Evolutionary conservation across 2,888 invertebrate genomes (phyloP).

Genomic region (Drosophila aldrichi): DNA sequence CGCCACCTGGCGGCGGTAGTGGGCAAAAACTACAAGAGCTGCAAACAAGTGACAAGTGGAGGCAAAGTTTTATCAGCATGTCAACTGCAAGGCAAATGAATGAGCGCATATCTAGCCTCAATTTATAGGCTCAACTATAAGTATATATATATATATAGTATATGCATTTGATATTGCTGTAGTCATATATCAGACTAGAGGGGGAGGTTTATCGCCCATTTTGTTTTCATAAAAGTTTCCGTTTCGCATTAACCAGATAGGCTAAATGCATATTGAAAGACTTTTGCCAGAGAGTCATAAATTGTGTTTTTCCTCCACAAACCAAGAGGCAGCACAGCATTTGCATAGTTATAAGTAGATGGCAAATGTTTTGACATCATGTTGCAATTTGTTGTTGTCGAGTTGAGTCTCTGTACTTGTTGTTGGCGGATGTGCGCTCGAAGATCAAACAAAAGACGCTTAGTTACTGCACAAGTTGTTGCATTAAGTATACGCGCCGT

Average conservation of each 20-base stretch:
- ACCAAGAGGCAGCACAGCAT: constrained; percentile 43
- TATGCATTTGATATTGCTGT: constrained; percentile 16
- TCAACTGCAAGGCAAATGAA: constrained; percentile 15
- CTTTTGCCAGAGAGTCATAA: constrained; percentile 50
- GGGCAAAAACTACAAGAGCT: constrained; percentile 23
- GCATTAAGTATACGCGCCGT: constrained; percentile 66
- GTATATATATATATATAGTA: constrained; percentile 24
- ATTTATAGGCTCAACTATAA: constrained; percentile 55
- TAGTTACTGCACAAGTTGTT: constrained; percentile 19
- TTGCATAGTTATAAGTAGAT: constrained; percentile 70
- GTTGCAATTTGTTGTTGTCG: constrained; percentile 29
- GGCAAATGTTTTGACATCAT: constrained; percentile 69
- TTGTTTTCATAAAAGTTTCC: constrained; percentile 69
- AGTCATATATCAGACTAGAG: constrained; percentile 36
- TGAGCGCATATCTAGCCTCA: constrained; percentile 34
- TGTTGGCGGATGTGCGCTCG: constrained; percentile 51
- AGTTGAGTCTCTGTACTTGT: constrained; percentile 3
- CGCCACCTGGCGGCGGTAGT: constrained; percentile 46
- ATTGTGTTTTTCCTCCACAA: constrained; percentile 46
- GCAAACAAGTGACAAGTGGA: constrained; percentile 43
- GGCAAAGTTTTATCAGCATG: constrained; percentile 36
- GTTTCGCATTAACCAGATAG: constrained; percentile 60
- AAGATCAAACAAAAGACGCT: constrained; percentile 37
- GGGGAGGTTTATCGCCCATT: constrained; percentile 40
- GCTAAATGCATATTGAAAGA: constrained; percentile 43